These are phyloP conservation scores for Catharus minimus DNA, from an alignment of 2,113 vertebrate genomes.

Conservation along the genomic window DNA sequence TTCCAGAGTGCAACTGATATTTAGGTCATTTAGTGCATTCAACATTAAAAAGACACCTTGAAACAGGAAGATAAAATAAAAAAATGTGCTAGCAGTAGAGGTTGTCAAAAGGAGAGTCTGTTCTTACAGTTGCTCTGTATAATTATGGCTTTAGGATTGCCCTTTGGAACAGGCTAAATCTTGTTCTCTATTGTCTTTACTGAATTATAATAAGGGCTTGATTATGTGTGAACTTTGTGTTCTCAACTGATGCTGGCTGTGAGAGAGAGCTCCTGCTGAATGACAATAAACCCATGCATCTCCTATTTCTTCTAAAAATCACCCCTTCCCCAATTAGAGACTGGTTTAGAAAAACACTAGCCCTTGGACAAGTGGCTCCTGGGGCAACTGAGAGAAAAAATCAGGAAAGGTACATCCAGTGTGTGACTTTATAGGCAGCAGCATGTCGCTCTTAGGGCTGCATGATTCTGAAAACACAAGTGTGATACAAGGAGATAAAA, in stretches of 20 bases:
- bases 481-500: rapidly evolving
- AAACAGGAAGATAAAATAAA: background rate
- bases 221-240: background rate
- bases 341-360: background rate
- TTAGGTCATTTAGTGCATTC: background rate
- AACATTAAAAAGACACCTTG: background rate
- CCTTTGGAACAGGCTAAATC: background rate
- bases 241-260: background rate
- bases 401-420: background rate
- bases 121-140: background rate
- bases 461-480: background rate
- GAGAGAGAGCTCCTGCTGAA: background rate
- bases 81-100: background rate
- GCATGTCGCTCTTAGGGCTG: background rate
- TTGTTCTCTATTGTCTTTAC: background rate
- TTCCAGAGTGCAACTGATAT: background rate
- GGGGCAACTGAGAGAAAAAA: background rate
- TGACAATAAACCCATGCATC: background rate
- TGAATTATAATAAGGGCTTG: background rate
- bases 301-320: background rate
- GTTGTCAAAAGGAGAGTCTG: background rate
- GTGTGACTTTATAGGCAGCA: background rate
- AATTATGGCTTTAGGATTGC: background rate
- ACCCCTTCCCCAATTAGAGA: background rate
- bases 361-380: background rate